Base-by-base conservation (phyloP, 2,113 vertebrate genomes). In the Pangasianodon hypophthalmus region DNA sequence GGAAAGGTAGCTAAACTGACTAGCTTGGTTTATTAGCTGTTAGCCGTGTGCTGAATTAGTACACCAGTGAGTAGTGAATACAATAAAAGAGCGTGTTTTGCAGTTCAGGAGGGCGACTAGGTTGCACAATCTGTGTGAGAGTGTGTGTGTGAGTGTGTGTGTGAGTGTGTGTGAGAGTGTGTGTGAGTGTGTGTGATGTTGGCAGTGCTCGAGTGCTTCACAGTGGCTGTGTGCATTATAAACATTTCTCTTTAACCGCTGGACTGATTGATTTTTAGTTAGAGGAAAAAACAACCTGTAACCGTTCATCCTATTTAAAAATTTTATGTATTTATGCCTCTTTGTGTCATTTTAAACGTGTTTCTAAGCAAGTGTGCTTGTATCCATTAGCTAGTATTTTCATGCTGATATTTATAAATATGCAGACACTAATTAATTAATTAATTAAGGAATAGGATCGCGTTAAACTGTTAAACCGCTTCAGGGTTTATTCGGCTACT, bases 141-240 rank as follows among this genome's bases (percentile, higher is more conserved):
- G 41, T 29, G 21, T 79, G 44, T 48, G 75, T 79, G 69, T 41
- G 69, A 44, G 71, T 9, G 37, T 44, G 71, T 75, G 71, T 75
- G 71, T 44, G 29, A 32, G 67, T 69, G 67, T 69, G 67, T 69
- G 67, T 71, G 69, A 4, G 69, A 37, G 73, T 77, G 73, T 46
- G 73, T 77, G 62, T 64, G 29, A 19, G 64, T 10, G 62, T 8
- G 73, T 24, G 41, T 10, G 26, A 52, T 52, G 14, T 56, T 67
- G 48, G 32, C 48, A 29, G 46, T 29, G 13, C 4, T 69, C n/a
- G 11, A 52, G 60, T 54, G 37, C 37, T 37, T 69, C 4, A 82
- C 13, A 52, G 44, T 37, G 24, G 2, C 14, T 14, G 77, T 32
- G 88, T 26, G 90, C 86, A 93, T 92, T 92, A 87, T 93, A 89